Evolutionary conservation across 2,888 invertebrate species (phyloP), one percentile per base, ranked within the genome.

Genomic region (Yponomeuta sedellus): DNA sequence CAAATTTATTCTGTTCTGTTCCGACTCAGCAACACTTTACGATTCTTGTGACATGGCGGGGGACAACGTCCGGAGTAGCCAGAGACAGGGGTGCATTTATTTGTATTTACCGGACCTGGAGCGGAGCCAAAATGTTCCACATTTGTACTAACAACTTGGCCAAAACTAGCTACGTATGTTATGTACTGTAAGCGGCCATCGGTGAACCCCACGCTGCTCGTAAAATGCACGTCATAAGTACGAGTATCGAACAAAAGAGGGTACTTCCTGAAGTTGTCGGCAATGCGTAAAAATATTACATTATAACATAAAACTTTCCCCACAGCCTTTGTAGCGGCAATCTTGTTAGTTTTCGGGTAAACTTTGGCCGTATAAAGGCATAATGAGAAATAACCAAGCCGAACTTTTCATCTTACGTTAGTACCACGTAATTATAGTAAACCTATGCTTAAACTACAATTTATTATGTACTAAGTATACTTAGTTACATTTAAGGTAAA

Each of bases 31-130:
- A 25, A 19, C 40, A 64, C 63, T 64, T 64, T 22, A 64, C 44
- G 63, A 44, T 57, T 39, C 62, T 16, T n/a, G 64, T 39, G 64
- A 57, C 64, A 64, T 56, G 28, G 56, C 64, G 56, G 44, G 62
- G n/a, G 19, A 52, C 16, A 64, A 64, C 63, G 63, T 64, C 34
- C 39, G 63, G 63, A 64, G 63, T 19, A 61, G 61, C n/a, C 25
- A 61, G 61, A 11, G 44, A 22, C n/a, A 56, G 64, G 64, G 64
- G 64, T 57, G 64, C 64, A 64, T 64, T 64, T 64, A 56, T 64
- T 56, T 64, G 63, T 64, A 64, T 64, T 10, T 25, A n/a, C 63
- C 57, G 25, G 64, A 16, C 16, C 57, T 64, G 64, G 64, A 64
- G 20, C 16, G 5, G 56, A 56, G 64, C 64, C 64, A 64, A 52